Base-by-base conservation (phyloP, 2,113 vertebrate genomes). In the Crotalus tigris region DNA sequence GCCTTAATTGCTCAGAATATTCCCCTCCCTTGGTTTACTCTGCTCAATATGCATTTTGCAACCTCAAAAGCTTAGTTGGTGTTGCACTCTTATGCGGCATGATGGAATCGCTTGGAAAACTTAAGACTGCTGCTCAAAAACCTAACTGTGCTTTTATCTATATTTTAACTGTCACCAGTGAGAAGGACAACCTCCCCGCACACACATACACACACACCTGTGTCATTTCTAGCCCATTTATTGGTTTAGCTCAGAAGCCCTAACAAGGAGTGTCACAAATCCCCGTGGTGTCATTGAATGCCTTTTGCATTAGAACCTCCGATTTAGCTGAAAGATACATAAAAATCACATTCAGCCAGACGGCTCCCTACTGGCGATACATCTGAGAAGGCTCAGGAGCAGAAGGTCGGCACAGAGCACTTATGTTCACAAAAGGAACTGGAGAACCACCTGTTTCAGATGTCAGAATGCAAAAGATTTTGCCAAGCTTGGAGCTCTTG, bases 241-340 rank as follows among this genome's bases (percentile, higher is more conserved):
- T 95, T 96, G 94, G 94, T 94, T 94, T 97, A 1, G 55, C 95
- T 94, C 59, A 90, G 81, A 91, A 95, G 88, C 93, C 95, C 89
- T 96, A 93, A 69, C 19, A 92, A 57, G 85, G 88, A 96, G 90
- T 91, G 92, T 75, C 95, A 89, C 94, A 93, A 94, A 94, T 97
- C 96, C 91, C 92, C 1, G 0, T 92, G 86, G 90, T 93, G 89
- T 92, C 58, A 53, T 90, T 55, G 91, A 91, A 92, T 95, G 94
- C 95, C 94, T 97, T 97, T 96, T 96, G 92, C 94, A 95, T 95
- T 93, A 95, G 93, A 91, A 97, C 90, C 90, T 97, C 95, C 95
- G 93, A 94, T 96, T 97, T 95, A 95, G 61, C 93, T 96, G 95
- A 95, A 97, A 96, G 94, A 96, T 93, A 89, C 24, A 88, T 92